Evolutionary conservation across 1,140 invertebrate genomes (phyloP).

Genomic region (Diorhabda sublineata): DNA sequence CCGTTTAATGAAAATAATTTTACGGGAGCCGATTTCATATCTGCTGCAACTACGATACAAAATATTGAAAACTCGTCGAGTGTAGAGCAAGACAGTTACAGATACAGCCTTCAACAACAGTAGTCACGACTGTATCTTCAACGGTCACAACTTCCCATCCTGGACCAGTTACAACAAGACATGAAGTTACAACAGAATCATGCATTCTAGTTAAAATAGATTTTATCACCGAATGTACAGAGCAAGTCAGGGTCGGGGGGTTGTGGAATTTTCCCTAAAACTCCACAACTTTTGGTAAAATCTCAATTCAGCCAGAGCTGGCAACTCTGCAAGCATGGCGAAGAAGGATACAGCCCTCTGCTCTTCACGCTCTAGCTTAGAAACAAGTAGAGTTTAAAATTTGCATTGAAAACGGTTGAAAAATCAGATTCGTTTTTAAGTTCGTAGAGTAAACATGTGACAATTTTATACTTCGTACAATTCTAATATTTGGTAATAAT

Average conservation of each 20-base stretch:
- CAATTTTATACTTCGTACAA: too few relatives aligned
- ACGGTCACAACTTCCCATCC: background rate
- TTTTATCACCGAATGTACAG: slow-evolving; percentile 1
- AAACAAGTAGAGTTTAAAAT: too few relatives aligned
- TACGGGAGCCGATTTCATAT: slow-evolving; percentile 41
- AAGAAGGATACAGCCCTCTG: too few relatives aligned
- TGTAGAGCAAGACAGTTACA: slow-evolving; percentile 4
- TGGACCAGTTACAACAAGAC: slow-evolving; percentile 4
- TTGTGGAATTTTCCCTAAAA: too few relatives aligned
- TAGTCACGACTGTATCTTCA: slow-evolving; percentile 5
- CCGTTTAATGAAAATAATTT: slow-evolving; percentile 41
- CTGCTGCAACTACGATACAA: slow-evolving; percentile 33
- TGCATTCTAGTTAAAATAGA: slow-evolving; percentile 1
- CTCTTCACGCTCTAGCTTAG: too few relatives aligned
- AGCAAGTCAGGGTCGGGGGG: background rate
- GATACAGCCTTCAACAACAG: slow-evolving; percentile 5
- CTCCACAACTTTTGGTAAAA: too few relatives aligned
- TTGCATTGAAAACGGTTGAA: too few relatives aligned
- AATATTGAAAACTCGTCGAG: background rate
- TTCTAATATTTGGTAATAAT: too few relatives aligned
- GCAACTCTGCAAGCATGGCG: too few relatives aligned
- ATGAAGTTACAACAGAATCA: slow-evolving; percentile 5
- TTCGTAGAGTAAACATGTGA: too few relatives aligned
- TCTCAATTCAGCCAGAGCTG: too few relatives aligned
- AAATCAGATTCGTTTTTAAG: too few relatives aligned